A percentile compares a stretch with the other conserved stretches of the same genome.
Conservation (phyloP, 2,797 vertebrate species). For the Smutsia temminckii region DNA sequence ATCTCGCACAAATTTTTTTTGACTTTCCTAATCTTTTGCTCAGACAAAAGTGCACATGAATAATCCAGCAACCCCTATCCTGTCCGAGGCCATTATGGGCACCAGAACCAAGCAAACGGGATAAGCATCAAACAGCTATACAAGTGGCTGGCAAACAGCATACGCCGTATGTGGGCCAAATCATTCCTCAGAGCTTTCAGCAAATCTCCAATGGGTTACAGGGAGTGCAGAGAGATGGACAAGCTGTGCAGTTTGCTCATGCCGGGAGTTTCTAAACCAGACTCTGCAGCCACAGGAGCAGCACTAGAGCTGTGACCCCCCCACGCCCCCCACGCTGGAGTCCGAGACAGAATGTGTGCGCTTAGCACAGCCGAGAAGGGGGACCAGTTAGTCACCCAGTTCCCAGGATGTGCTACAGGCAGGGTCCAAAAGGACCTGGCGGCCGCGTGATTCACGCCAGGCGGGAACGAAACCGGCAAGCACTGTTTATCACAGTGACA, state of each 20-base stretch:
- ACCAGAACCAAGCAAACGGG: background rate
- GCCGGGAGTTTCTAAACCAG: constrained; percentile 66
- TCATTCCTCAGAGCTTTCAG: background rate
- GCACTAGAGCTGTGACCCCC: background rate
- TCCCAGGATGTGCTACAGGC: constrained; percentile 13
- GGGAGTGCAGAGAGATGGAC: constrained; percentile 57
- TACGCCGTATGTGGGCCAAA: background rate
- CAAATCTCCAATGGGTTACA: constrained; percentile 30
- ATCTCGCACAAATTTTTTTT: background rate
- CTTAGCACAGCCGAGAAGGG: constrained; percentile 60
- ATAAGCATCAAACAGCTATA: background rate
- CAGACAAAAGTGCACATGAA: constrained; percentile 51
- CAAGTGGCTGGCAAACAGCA: constrained; percentile 43
- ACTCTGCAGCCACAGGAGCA: constrained; percentile 70
- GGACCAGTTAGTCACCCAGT: background rate
- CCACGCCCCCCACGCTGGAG: constrained; percentile 42
- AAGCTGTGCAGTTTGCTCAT: background rate
- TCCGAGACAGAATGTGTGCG: constrained; percentile 51
- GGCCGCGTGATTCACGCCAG: background rate
- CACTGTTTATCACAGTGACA: background rate
- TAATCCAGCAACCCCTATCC: background rate
- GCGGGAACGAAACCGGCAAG: background rate
- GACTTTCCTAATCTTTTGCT: constrained; percentile 60
- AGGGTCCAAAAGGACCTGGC: constrained; percentile 29
- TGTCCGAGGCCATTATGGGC: constrained; percentile 35